Evolutionary conservation across 2,888 invertebrate genomes (phyloP).

Genomic region (Coenonympha arcania): DNA sequence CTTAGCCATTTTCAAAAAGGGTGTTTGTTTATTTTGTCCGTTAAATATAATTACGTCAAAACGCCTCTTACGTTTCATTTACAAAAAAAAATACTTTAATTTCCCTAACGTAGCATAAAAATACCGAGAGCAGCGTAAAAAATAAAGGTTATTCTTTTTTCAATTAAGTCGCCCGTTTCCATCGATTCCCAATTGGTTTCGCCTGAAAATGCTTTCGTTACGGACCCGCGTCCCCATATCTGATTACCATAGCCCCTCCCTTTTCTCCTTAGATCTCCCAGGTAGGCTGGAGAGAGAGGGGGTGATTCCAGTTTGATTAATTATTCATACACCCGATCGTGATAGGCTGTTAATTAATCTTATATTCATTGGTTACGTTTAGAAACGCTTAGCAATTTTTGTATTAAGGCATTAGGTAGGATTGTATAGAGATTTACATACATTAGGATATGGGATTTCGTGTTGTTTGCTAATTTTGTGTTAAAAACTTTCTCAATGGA

Average conservation of each 20-base stretch:
- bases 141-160: constrained; percentile 15
- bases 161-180: constrained; percentile 16
- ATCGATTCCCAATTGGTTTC: constrained; percentile 20
- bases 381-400: constrained; percentile 3
- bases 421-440: neutral
- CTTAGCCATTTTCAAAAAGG: no score
- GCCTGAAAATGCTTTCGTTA: constrained; percentile 16
- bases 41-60: no score
- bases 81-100: constrained; percentile 9
- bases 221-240: constrained; percentile 14
- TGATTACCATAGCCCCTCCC: constrained; percentile 13
- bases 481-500: no score
- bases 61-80: constrained; percentile 1
- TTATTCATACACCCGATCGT: constrained; percentile 19
- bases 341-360: constrained; percentile 25
- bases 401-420: neutral
- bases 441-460: neutral
- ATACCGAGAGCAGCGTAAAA: no score
- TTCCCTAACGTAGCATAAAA: constrained; percentile 12
- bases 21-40: no score
- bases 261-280: constrained; percentile 1
- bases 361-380: constrained; percentile 18
- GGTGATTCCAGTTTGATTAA: constrained; percentile 13
- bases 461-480: no score
- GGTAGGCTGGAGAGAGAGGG: neutral